These are phyloP conservation scores for Rhyzopertha dominica DNA, from an alignment of 1,140 invertebrate genomes.

Conservation along the genomic window DNA sequence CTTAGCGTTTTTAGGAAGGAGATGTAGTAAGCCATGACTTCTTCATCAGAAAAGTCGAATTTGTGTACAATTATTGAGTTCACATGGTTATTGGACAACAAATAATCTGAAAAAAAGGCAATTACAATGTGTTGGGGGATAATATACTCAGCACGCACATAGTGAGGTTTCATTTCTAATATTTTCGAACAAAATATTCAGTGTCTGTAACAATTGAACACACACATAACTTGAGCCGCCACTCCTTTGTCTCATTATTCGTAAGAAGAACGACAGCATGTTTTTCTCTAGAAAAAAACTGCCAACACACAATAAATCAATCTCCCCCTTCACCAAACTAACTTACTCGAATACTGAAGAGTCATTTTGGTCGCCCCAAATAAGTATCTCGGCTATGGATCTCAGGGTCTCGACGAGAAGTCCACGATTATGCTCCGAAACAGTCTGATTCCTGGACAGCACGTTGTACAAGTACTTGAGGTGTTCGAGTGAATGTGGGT, in stretches of 20 bases:
- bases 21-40: slow-evolving; percentile 99
- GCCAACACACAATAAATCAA: slow-evolving; percentile 40
- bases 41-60: slow-evolving; percentile 99
- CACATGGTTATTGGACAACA: slow-evolving; percentile 98
- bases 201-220: slow-evolving; percentile 94
- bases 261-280: slow-evolving; percentile 96
- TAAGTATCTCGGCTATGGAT: slow-evolving; percentile 97
- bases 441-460: slow-evolving; percentile 92
- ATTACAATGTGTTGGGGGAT: slow-evolving; percentile 14
- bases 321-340: too few species aligned
- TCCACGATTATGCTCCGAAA: slow-evolving; percentile 90
- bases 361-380: slow-evolving; percentile 99
- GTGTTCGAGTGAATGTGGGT: slow-evolving; percentile 93
- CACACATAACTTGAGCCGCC: slow-evolving; percentile 90
- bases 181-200: slow-evolving; percentile 99
- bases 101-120: slow-evolving; percentile 79
- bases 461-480: slow-evolving; percentile 96
- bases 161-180: slow-evolving; percentile 97
- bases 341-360: slow-evolving; percentile 98
- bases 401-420: slow-evolving; percentile 94
- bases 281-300: slow-evolving; percentile 99
- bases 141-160: slow-evolving; percentile 66
- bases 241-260: slow-evolving; percentile 96
- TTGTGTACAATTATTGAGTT: slow-evolving; percentile 99
- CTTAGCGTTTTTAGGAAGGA: slow-evolving; percentile 98